Conservation (phyloP, 1,140 invertebrate genomes). For the Listronotus bonariensis region DNA sequence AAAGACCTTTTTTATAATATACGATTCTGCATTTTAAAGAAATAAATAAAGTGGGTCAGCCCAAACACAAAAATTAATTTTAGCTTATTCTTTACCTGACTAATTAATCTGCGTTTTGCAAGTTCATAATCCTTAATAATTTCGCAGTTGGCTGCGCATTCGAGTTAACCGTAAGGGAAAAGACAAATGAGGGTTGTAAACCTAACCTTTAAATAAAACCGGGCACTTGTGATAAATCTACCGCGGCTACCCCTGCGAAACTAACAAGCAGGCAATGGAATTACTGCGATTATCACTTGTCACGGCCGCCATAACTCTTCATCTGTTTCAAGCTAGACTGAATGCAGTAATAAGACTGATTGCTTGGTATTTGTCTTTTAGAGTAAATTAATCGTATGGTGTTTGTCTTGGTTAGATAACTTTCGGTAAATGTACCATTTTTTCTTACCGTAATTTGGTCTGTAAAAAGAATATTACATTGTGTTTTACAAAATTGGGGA, state of each 20-base stretch:
- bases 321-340: conserved; percentile 34
- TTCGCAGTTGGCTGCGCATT: conserved; percentile 5
- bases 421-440: too few species aligned
- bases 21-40: too few species aligned
- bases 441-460: too few species aligned
- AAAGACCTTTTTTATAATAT: too few species aligned
- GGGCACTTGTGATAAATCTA: conserved; percentile 37
- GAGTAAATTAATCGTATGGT: background rate
- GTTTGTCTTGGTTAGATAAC: background rate
- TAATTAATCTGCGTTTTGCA: conserved; percentile 14
- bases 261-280: conserved; percentile 39
- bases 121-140: conserved; percentile 3
- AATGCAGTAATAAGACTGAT: conserved; percentile 32
- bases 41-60: too few species aligned
- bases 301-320: conserved; percentile 38
- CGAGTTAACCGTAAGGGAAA: conserved; percentile 11
- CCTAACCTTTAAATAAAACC: conserved; percentile 37
- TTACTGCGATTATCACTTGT: conserved; percentile 41
- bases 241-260: conserved; percentile 20
- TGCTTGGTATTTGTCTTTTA: conserved; percentile 7
- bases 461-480: too few species aligned
- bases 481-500: too few species aligned
- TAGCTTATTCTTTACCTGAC: background rate
- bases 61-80: conserved; percentile 14
- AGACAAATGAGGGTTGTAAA: conserved; percentile 36